Percentiles rank a stretch among this genome's conserved stretches.
These are phyloP conservation scores for Mallotus villosus DNA, from an alignment of 2,797 vertebrate species.

Conservation along the genomic window DNA sequence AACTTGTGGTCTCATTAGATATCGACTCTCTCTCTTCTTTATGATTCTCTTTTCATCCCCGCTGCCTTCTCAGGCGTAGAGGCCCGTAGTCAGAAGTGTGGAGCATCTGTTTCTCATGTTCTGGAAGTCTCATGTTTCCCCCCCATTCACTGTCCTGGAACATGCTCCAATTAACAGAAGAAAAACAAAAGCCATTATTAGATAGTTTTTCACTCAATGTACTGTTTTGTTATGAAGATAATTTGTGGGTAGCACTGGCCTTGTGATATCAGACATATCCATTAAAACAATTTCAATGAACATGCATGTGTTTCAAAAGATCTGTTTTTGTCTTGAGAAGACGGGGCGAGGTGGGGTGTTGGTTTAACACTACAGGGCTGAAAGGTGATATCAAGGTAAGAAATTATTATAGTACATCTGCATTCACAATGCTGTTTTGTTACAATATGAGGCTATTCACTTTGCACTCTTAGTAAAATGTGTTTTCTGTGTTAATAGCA, in stretches of 20 bases:
- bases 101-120: conserved; percentile 55
- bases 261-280: conserved; percentile 75
- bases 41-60: conserved; percentile 22
- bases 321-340: conserved; percentile 76
- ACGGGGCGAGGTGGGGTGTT: not conserved
- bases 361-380: not conserved
- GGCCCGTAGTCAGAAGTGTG: conserved; percentile 40
- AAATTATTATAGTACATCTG: not conserved
- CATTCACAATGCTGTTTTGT: not conserved
- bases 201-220: conserved; percentile 24
- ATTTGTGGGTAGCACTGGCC: not conserved
- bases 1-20: conserved; percentile 19
- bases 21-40: conserved; percentile 26
- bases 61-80: conserved; percentile 36
- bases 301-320: conserved; percentile 80
- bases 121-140: conserved; percentile 38
- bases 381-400: not conserved
- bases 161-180: conserved; percentile 58
- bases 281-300: conserved; percentile 59
- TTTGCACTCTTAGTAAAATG: not conserved
- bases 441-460: not conserved
- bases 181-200: conserved; percentile 49
- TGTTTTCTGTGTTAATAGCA: not conserved
- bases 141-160: conserved; percentile 40
- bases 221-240: conserved; percentile 32